Conservation (phyloP, 1,140 invertebrate genomes). For the Sogatella furcifera region DNA sequence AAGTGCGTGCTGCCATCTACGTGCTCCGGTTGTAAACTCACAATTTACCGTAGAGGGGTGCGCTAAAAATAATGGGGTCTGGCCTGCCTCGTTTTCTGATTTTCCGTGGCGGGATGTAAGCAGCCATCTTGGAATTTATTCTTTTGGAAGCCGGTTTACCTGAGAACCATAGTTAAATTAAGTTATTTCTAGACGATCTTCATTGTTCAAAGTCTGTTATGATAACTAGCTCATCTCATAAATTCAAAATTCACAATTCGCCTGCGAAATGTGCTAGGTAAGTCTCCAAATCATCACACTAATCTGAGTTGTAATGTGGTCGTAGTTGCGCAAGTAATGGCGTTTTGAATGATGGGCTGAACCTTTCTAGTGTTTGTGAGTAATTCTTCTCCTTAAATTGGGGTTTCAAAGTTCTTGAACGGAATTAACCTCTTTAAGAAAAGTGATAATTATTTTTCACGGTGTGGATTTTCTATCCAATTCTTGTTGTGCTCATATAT, state of each 20-base stretch:
- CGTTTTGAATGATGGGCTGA: constrained; percentile 2
- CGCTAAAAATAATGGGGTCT: constrained; percentile 5
- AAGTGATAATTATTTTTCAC: too few relatives aligned
- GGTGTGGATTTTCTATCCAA: too few relatives aligned
- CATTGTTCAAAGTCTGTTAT: not conserved
- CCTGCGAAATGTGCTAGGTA: constrained; percentile 7
- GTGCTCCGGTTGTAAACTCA: not conserved
- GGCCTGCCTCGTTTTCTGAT: constrained; percentile 11
- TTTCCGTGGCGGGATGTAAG: constrained; percentile 14
- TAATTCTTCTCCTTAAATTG: too few relatives aligned
- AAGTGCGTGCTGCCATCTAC: not conserved
- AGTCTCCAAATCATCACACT: not conserved
- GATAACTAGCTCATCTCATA: not conserved
- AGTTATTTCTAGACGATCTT: not conserved
- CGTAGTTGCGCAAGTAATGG: constrained; percentile 14
- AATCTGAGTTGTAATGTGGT: not conserved
- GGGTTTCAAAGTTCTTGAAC: too few relatives aligned
- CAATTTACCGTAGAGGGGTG: constrained; percentile 13
- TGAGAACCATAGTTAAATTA: not conserved
- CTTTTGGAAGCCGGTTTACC: constrained; percentile 4
- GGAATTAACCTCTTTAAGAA: too few relatives aligned
- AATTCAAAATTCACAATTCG: not conserved
- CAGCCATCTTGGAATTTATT: constrained; percentile 11
- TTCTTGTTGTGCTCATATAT: too few relatives aligned
- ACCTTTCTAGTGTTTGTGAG: too few relatives aligned